Percentiles rank a stretch among this genome's conserved stretches.
phyloP scores from a whole-genome alignment of 2,113 vertebrate species.

The Hippoglossus stenolepis region DNA sequence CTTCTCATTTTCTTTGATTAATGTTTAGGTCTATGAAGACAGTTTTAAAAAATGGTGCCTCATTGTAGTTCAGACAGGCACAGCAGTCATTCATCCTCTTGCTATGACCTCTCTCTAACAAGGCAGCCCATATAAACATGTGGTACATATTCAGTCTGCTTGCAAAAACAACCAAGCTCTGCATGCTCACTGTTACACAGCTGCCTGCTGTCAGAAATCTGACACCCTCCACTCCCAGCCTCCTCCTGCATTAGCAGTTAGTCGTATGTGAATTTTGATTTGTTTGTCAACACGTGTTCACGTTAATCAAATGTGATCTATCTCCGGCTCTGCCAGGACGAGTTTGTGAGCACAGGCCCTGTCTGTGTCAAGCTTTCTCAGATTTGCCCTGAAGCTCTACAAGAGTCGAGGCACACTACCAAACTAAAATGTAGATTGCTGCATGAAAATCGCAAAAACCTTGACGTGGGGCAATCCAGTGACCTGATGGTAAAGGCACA shows the following conservation, averaged over 20 bases:
- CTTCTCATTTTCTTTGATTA: background rate
- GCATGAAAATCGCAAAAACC: background rate
- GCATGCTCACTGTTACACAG: background rate
- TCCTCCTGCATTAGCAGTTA: background rate
- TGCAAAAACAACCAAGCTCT: too few relatives aligned
- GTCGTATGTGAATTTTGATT: background rate
- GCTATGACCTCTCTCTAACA: background rate
- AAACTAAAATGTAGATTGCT: background rate
- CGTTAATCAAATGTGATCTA: background rate
- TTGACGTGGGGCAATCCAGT: background rate
- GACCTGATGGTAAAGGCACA: background rate
- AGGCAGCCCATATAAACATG: background rate
- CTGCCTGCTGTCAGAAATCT: background rate
- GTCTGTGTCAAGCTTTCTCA: background rate
- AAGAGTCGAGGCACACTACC: background rate
- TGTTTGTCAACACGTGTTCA: background rate
- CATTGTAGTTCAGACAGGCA: background rate
- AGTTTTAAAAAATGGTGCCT: background rate
- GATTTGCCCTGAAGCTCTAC: background rate
- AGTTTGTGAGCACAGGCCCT: background rate
- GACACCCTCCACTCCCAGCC: background rate
- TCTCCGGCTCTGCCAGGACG: background rate
- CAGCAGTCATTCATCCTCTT: background rate
- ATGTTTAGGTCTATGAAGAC: background rate
- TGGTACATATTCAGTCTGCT: background rate